Conservation (phyloP, 1,140 invertebrate species). For the Ylistrum balloti region DNA sequence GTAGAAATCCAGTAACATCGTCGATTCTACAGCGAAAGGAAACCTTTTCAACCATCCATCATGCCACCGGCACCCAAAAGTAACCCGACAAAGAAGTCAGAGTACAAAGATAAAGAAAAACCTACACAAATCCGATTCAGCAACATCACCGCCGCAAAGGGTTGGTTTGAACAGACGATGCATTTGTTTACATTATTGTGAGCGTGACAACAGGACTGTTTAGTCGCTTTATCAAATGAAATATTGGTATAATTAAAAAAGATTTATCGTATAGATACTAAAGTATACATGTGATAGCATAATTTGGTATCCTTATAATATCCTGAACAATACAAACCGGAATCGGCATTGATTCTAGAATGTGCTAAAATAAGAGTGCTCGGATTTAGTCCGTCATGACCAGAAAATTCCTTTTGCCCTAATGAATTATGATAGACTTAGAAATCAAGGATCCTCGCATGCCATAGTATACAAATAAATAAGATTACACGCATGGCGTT, state of each 20-base stretch:
- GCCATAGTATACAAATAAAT: no score
- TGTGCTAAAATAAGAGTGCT: background rate
- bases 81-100: slow-evolving; percentile 67
- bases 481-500: no score
- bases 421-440: no score
- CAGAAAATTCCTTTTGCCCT: background rate
- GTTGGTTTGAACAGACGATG: slow-evolving; percentile 84
- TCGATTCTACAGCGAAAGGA: background rate
- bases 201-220: background rate
- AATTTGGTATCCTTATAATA: background rate
- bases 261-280: background rate
- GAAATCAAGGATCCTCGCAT: no score
- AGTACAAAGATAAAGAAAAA: slow-evolving; percentile 91
- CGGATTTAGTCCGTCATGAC: background rate
- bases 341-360: no score
- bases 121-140: slow-evolving; percentile 96
- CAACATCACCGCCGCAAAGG: slow-evolving; percentile 99
- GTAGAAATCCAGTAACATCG: slow-evolving; percentile 26
- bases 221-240: background rate
- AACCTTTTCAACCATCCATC: background rate
- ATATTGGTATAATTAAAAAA: background rate
- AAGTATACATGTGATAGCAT: background rate
- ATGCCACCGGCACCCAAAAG: slow-evolving; percentile 27
- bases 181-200: slow-evolving; percentile 39
- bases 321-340: no score